These are phyloP conservation scores for Hylomyscus alleni DNA, from an alignment of 2,797 vertebrate genomes.

Conservation along the genomic window DNA sequence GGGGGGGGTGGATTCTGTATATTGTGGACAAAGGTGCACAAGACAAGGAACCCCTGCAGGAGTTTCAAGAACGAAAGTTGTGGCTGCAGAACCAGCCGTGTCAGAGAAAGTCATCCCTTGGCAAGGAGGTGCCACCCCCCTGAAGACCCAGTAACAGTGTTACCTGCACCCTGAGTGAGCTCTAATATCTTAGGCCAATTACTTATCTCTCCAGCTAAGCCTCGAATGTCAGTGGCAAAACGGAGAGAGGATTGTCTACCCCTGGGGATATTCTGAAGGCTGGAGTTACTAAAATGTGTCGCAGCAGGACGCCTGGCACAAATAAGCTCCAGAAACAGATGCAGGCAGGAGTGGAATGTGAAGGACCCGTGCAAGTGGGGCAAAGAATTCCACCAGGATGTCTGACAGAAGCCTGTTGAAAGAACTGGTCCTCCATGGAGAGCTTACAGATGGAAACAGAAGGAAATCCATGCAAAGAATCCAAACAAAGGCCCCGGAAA, in stretches of 20 bases:
- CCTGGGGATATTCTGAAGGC: neutral
- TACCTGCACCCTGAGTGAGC: neutral
- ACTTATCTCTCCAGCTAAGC: neutral
- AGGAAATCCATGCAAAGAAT: neutral
- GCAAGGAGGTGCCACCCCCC: neutral
- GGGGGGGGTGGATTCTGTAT: neutral
- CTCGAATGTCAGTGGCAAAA: neutral
- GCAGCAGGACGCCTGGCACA: neutral
- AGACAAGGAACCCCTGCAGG: neutral
- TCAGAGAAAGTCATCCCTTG: neutral
- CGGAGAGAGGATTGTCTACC: neutral
- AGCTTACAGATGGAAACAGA: neutral
- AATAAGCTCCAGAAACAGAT: neutral
- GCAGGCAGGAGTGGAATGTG: neutral
- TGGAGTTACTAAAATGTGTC: neutral
- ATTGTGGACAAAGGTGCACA: neutral
- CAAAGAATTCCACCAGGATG: neutral
- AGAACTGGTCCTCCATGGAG: neutral
- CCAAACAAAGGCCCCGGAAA: neutral
- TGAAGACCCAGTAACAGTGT: neutral
- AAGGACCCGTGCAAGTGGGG: neutral
- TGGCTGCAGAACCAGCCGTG: neutral
- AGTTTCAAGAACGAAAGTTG: neutral
- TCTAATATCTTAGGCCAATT: slow-evolving; percentile 31
- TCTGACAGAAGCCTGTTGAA: neutral